Conservation (phyloP, 2,797 vertebrate species). For the Cossypha heuglini region DNA sequence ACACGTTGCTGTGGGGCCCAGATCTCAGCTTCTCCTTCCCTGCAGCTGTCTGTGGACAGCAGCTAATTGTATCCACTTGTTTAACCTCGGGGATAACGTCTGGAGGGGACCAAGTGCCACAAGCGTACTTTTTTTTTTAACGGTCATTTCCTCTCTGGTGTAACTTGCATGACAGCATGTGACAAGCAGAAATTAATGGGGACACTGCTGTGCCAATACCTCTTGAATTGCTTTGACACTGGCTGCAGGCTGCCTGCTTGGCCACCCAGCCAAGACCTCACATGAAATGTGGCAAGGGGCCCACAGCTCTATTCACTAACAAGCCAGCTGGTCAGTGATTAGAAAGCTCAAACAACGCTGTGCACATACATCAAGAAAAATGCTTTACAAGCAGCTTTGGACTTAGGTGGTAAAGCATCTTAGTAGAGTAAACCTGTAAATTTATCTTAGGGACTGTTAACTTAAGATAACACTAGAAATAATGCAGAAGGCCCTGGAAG, state of each 20-base stretch:
- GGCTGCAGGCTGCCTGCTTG: conserved; percentile 82
- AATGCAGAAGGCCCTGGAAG: background rate
- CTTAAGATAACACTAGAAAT: background rate
- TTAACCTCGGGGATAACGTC: conserved; percentile 78
- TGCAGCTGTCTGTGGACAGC: conserved; percentile 82
- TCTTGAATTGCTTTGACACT: conserved; percentile 81
- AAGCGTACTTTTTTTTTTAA: conserved; percentile 75
- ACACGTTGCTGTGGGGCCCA: conserved; percentile 70
- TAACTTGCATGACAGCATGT: conserved; percentile 84
- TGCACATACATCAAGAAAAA: conserved; percentile 83
- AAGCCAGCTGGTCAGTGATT: conserved; percentile 97
- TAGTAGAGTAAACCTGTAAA: conserved; percentile 24
- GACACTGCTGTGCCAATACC: conserved; percentile 83
- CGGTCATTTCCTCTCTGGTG: conserved; percentile 84
- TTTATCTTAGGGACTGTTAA: conserved; percentile 25
- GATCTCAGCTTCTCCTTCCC: conserved; percentile 71
- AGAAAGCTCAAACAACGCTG: conserved; percentile 85
- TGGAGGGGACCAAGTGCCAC: conserved; percentile 77
- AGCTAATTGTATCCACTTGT: conserved; percentile 80
- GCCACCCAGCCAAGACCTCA: conserved; percentile 94
- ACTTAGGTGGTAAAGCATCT: conserved; percentile 58
- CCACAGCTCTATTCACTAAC: conserved; percentile 89
- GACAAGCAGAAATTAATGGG: conserved; percentile 84
- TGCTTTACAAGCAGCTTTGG: conserved; percentile 66
- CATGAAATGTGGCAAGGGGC: conserved; percentile 94